Evolutionary conservation across 2,888 invertebrate genomes (phyloP).

Genomic region (Xestia xanthographa): DNA sequence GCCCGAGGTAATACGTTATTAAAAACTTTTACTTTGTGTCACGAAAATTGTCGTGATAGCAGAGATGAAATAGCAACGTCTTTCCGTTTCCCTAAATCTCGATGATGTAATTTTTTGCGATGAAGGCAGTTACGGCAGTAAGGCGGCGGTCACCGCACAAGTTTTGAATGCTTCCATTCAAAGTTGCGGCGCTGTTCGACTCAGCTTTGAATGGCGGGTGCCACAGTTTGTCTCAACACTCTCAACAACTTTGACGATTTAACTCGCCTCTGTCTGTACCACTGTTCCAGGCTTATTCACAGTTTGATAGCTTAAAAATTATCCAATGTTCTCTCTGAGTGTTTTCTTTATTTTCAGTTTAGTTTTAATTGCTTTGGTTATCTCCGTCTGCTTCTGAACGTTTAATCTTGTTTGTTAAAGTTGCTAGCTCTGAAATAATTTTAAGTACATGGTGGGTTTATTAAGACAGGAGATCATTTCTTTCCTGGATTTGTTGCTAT

Average conservation of each 20-base stretch:
- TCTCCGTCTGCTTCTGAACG: conserved; percentile 33
- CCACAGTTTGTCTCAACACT: conserved; percentile 79
- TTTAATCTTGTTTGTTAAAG: conserved; percentile 38
- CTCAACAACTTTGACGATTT: conserved; percentile 83
- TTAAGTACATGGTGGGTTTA: not conserved
- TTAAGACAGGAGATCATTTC: not conserved
- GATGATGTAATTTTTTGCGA: conserved; percentile 50
- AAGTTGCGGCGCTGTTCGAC: conserved; percentile 78
- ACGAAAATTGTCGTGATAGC: conserved; percentile 14
- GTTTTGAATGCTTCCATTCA: conserved; percentile 85
- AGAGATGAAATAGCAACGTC: conserved; percentile 33
- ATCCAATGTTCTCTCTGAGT: conserved; percentile 48
- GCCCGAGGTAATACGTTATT: conserved; percentile 23
- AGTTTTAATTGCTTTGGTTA: conserved; percentile 61
- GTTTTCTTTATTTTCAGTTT: conserved; percentile 51
- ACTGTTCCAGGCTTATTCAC: conserved; percentile 72
- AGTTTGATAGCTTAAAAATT: conserved; percentile 62
- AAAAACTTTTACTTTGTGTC: conserved; percentile 36
- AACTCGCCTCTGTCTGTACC: conserved; percentile 74
- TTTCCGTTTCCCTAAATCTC: conserved; percentile 41
- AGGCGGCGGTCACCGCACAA: conserved; percentile 71
- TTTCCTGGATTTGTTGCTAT: not conserved
- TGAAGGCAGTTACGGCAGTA: conserved; percentile 21
- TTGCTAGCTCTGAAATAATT: conserved; percentile 35
- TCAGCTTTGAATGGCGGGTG: conserved; percentile 80